Percentiles rank a stretch among this genome's conserved stretches.
Evolutionary conservation across 2,113 vertebrate species (phyloP).

Genomic region (Indri indri): DNA sequence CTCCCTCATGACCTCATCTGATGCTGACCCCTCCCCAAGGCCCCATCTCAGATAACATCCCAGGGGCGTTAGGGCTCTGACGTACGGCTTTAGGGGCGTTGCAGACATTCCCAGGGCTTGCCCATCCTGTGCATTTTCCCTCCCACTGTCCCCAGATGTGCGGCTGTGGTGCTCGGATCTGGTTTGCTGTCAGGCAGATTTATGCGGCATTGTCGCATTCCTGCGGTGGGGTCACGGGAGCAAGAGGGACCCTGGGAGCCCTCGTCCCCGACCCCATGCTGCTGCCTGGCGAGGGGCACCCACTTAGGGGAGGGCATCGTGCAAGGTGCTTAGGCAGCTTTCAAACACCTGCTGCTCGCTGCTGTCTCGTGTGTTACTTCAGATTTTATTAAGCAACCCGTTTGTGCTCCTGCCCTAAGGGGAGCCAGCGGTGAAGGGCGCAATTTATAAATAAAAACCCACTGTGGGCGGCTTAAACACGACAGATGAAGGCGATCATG

Average conservation of each 20-base stretch:
- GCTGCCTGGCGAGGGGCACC: background rate
- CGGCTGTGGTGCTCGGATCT: background rate
- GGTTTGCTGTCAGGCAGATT: too few species aligned
- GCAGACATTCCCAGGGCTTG: rapidly evolving
- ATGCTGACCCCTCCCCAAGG: background rate
- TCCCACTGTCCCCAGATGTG: rapidly evolving
- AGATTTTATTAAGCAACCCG: background rate
- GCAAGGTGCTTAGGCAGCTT: background rate
- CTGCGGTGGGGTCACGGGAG: rapidly evolving
- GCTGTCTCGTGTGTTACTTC: background rate
- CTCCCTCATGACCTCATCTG: background rate
- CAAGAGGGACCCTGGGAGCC: background rate
- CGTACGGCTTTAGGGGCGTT: rapidly evolving
- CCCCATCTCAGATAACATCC: rapidly evolving
- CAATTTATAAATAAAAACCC: slow-evolving; percentile 39
- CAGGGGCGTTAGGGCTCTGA: background rate
- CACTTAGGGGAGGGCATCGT: rapidly evolving
- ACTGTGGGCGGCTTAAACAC: background rate
- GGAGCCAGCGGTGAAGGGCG: background rate
- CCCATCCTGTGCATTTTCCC: background rate
- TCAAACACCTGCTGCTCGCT: rapidly evolving
- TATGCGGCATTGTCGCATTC: rapidly evolving
- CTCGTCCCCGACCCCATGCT: rapidly evolving
- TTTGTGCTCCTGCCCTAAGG: background rate
- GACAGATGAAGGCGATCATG: background rate